Evolutionary conservation across 2,113 vertebrate species (phyloP).

Genomic region (Pogonocichla stellata): DNA sequence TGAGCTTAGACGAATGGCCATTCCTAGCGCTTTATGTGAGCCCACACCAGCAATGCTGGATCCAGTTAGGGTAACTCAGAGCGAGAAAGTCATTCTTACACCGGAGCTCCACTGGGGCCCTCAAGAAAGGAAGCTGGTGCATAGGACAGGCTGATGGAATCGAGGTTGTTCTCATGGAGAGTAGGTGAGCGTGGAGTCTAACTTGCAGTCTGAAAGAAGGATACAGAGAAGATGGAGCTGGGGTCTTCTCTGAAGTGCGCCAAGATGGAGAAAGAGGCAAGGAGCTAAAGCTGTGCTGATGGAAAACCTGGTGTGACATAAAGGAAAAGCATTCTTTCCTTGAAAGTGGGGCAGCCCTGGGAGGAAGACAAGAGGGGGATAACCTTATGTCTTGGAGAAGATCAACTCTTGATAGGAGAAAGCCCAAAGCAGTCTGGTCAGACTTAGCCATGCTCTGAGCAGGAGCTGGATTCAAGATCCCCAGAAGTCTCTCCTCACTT

Average conservation of each 20-base stretch:
- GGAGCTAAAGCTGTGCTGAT: not conserved
- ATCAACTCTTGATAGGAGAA: not conserved
- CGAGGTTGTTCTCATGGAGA: fast-evolving
- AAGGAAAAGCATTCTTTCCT: not conserved
- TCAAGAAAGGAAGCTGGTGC: not conserved
- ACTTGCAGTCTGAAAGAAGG: not conserved
- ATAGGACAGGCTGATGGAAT: not conserved
- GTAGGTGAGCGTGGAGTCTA: not conserved
- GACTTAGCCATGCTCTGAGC: not conserved
- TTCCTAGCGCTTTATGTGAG: not conserved
- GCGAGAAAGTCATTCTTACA: too few relatives aligned
- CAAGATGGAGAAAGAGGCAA: not conserved
- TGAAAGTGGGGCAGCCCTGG: not conserved
- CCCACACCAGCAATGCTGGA: not conserved
- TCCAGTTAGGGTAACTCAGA: not conserved
- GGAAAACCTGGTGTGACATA: not conserved
- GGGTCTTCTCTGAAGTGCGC: not conserved
- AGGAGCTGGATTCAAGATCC: not conserved
- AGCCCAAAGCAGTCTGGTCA: not conserved
- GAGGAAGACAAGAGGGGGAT: fast-evolving
- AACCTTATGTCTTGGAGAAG: not conserved
- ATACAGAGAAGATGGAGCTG: not conserved
- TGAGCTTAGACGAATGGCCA: not conserved
- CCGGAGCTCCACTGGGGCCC: not conserved
- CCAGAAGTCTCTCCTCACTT: not conserved